Evolutionary conservation across 2,888 invertebrate species (phyloP).

Genomic region (Apodemia zela): DNA sequence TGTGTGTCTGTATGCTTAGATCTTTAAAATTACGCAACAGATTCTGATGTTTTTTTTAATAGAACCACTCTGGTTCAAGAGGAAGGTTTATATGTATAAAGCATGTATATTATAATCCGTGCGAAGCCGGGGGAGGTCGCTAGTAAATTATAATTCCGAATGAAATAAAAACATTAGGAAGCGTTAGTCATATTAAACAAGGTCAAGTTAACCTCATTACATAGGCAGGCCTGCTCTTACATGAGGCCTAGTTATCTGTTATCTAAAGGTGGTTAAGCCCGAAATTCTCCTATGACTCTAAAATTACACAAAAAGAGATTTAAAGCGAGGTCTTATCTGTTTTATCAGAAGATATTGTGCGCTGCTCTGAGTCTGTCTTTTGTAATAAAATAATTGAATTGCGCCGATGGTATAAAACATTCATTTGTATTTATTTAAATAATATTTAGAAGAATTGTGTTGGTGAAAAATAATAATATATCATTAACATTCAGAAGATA

Average conservation of each 20-base stretch:
- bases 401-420: conserved; percentile 2
- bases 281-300: conserved; percentile 68
- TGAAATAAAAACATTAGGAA: not conserved
- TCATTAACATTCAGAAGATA: too few relatives aligned
- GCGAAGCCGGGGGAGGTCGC: too few relatives aligned
- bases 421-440: not conserved
- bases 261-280: conserved; percentile 76
- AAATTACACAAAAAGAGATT: conserved; percentile 73
- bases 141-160: too few relatives aligned
- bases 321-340: conserved; percentile 64
- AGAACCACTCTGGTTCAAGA: too few relatives aligned
- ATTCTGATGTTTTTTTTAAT: too few relatives aligned
- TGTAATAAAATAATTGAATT: conserved; percentile 35
- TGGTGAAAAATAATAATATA: too few relatives aligned
- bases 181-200: conserved; percentile 24
- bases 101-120: too few relatives aligned
- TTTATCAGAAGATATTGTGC: conserved; percentile 70
- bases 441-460: not conserved
- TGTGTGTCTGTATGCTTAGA: too few relatives aligned
- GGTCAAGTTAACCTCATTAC: conserved; percentile 41
- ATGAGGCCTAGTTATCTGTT: conserved; percentile 68
- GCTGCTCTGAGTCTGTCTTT: conserved; percentile 50
- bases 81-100: too few relatives aligned
- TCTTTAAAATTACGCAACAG: too few relatives aligned
- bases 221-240: conserved; percentile 50